Percentiles rank a stretch among this genome's conserved stretches.
These are phyloP conservation scores for Andrena cerasifolii DNA, from an alignment of 1,140 invertebrate genomes.

Conservation along the genomic window DNA sequence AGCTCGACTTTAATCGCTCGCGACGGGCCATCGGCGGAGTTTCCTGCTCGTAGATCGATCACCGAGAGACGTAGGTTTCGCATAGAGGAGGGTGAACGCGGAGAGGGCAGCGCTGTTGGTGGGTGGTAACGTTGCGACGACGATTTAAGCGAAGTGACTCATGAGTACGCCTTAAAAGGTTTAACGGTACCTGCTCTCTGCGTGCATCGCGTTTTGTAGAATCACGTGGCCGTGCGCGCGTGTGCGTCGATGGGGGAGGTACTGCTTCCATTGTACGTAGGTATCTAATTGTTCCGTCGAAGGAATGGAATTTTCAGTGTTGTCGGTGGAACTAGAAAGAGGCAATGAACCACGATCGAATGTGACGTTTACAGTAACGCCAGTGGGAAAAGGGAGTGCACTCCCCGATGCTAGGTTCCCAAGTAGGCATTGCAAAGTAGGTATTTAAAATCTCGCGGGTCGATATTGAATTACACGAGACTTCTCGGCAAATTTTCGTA, in stretches of 20 bases:
- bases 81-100: no score
- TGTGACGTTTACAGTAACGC: no score
- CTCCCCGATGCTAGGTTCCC: no score
- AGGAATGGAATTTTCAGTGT: conserved; percentile 11
- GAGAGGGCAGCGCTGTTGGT: background rate
- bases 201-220: conserved; percentile 14
- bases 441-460: no score
- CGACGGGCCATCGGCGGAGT: background rate
- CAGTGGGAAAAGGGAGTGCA: no score
- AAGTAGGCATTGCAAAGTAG: no score
- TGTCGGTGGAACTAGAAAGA: background rate
- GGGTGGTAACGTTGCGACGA: conserved; percentile 26
- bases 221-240: background rate
- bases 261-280: background rate
- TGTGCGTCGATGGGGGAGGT: background rate
- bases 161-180: conserved; percentile 24
- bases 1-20: background rate
- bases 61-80: conserved; percentile 10
- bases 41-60: conserved; percentile 24
- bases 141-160: conserved; percentile 30
- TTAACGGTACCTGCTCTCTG: conserved; percentile 18
- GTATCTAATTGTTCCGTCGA: background rate
- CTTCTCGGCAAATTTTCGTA: background rate
- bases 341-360: background rate
- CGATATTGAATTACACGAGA: no score